Evolutionary conservation across 53 echinoderm and acorn worm species (phyloP), one percentile per base, ranked within the genome.

Genomic region (Arbacia lixula): DNA sequence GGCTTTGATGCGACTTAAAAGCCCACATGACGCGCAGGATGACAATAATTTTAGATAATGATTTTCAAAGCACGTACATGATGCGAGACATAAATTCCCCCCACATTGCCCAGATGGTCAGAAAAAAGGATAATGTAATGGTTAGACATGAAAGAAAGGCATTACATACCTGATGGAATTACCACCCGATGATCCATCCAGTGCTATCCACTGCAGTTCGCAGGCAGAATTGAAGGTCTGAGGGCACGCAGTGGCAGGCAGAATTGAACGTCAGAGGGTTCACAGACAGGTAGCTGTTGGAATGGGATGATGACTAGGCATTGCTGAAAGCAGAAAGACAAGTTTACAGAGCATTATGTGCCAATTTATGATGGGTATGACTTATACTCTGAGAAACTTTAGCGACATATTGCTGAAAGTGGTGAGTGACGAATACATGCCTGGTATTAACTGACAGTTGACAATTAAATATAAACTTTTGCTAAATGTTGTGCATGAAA

Each of bases 281-380:
- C 55, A 55, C 55, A 55, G 55, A 55, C 55, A 5, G 55, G 55
- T 55, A 55, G 55, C 55, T 55, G 55, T 55, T 55, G 21, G 55
- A 55, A 20, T 55, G 55, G 55, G 17, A 53, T 19, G 6, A 19
- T 53, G 21, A 3, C 53, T 49, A 49, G 50, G 50, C 50, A 49
- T 49, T 49, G 50, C 50, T 49, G 50, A 49, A 49, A 49, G 50
- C 50, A 49, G 50, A 49, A 49, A 49, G 50, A 49, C 50, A 49
- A 49, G 50, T 49, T 49, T 49, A 49, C 50, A 49, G 50, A 49
- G 50, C 50, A 49, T 49, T 49, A 49, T 49, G 50, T 49, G 50
- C 50, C 50, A 49, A 49, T 49, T 49, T 49, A 49, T 49, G 50
- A 49, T 49, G 50, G 50, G 50, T 49, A 49, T 49, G 50, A 49